A percentile compares a stretch with the other conserved stretches of the same genome.
Evolutionary conservation across 2,888 invertebrate genomes (phyloP).

Genomic region (Cantharis rufa): DNA sequence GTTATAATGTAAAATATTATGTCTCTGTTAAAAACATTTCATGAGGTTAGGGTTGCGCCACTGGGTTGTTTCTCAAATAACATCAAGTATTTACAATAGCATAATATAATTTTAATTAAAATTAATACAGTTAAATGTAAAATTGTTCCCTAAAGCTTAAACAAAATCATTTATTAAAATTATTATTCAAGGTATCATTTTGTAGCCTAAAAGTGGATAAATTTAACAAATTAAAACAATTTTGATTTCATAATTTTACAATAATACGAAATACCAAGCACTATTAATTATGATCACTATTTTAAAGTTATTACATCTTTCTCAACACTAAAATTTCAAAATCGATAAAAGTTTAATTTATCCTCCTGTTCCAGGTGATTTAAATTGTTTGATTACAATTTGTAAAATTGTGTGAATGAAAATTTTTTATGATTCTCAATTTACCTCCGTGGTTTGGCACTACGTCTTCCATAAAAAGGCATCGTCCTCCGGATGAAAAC

Average conservation of each 20-base stretch:
- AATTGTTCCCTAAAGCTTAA: not conserved
- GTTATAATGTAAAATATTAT: not conserved
- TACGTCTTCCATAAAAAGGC: too few species aligned
- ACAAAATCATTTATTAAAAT: not conserved
- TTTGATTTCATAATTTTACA: not conserved
- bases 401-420: too few species aligned
- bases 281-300: too few species aligned
- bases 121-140: not conserved
- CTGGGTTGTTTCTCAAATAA: not conserved
- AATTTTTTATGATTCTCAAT: too few species aligned
- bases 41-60: not conserved
- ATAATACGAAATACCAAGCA: too few species aligned
- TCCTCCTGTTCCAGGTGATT: too few species aligned
- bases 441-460: too few species aligned
- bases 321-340: too few species aligned
- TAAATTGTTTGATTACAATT: too few species aligned
- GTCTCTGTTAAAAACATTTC: not conserved
- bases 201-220: not conserved
- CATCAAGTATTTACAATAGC: not conserved
- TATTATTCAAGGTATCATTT: not conserved
- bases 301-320: too few species aligned
- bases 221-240: not conserved
- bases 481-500: too few species aligned
- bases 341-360: too few species aligned
- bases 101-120: not conserved